Conservation (phyloP, 2,888 invertebrate genomes). For the Dryobota labecula region DNA sequence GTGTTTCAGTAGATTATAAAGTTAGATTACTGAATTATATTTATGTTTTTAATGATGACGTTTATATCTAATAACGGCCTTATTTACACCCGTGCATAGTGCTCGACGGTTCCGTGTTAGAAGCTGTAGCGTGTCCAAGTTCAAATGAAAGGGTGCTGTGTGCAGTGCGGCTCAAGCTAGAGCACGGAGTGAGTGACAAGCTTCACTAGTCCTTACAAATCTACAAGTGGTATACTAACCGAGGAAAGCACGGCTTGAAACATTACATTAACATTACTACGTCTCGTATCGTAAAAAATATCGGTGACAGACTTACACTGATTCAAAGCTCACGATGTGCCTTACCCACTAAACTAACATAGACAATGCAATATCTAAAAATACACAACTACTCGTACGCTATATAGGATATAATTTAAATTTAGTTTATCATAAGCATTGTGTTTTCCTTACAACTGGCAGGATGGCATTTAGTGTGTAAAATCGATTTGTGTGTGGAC, state of each 20-base stretch:
- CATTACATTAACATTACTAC: constrained; percentile 76
- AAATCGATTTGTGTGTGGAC: constrained; percentile 89
- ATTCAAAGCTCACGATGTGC: constrained; percentile 89
- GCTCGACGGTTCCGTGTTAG: constrained; percentile 44
- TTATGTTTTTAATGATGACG: constrained; percentile 80
- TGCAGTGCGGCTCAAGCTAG: constrained; percentile 66
- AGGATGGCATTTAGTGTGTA: constrained; percentile 89
- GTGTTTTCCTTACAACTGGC: constrained; percentile 87
- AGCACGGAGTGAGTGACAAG: constrained; percentile 61
- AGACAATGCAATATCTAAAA: constrained; percentile 90
- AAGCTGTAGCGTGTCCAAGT: constrained; percentile 60
- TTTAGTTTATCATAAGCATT: constrained; percentile 89
- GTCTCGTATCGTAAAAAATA: constrained; percentile 83
- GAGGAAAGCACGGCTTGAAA: constrained; percentile 81
- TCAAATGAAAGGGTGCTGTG: constrained; percentile 61
- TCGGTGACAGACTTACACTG: constrained; percentile 85
- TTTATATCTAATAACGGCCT: constrained; percentile 79
- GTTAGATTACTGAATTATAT: constrained; percentile 83
- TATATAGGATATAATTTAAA: constrained; percentile 86
- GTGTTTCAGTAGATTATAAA: constrained; percentile 89
- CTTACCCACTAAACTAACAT: constrained; percentile 89
- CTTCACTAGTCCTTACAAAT: constrained; percentile 72
- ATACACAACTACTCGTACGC: constrained; percentile 88
- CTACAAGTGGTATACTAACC: constrained; percentile 77
- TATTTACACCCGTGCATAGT: constrained; percentile 75